Conservation (phyloP, 1,140 invertebrate species). For the Cydia amplana region DNA sequence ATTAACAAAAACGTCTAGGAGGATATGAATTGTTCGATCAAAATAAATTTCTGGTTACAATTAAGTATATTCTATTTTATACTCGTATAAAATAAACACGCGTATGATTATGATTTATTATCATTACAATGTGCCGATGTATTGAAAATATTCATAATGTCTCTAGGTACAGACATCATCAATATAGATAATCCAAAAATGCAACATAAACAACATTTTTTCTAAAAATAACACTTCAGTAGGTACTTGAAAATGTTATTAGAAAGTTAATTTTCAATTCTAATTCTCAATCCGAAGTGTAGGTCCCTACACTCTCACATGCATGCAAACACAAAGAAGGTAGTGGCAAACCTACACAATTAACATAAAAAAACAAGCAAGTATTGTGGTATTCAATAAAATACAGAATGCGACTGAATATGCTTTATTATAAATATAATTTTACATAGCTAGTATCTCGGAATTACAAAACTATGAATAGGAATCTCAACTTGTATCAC, state of each 20-base stretch:
- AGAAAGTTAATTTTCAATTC: not conserved
- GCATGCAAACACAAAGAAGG: constrained; percentile 60
- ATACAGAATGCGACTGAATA: constrained; percentile 70
- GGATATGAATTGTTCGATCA: too few species aligned
- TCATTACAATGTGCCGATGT: too few species aligned
- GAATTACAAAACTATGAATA: constrained; percentile 72
- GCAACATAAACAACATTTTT: not conserved
- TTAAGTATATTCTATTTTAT: too few species aligned
- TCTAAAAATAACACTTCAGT: not conserved
- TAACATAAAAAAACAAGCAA: constrained; percentile 67
- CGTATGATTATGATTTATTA: too few species aligned
- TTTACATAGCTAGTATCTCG: constrained; percentile 62
- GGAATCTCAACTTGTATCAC: constrained; percentile 48
- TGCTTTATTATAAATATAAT: constrained; percentile 76
- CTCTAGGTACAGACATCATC: too few species aligned
- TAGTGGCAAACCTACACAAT: constrained; percentile 77
- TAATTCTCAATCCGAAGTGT: not conserved
- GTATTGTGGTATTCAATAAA: constrained; percentile 66
- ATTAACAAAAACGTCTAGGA: too few species aligned
- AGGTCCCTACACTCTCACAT: constrained; percentile 16
- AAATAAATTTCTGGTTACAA: too few species aligned
- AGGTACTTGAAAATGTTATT: not conserved
- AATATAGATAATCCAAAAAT: not conserved
- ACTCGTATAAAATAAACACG: too few species aligned
- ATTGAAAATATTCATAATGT: not conserved